These are phyloP conservation scores for Sitobion miscanthi DNA, from an alignment of 1,140 invertebrate genomes.

Conservation along the genomic window DNA sequence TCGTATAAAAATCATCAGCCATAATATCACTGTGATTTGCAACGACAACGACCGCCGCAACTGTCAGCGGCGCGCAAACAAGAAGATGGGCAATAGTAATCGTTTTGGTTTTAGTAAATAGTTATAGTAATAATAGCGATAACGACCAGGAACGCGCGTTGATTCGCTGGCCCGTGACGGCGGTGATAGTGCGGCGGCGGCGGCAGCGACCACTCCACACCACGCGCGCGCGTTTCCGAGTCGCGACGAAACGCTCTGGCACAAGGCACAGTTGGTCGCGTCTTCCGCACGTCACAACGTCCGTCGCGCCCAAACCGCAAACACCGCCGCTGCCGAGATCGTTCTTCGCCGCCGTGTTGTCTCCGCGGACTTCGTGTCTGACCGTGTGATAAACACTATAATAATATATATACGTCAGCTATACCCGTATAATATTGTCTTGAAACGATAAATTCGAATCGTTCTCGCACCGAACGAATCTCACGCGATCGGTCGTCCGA, in stretches of 20 bases:
- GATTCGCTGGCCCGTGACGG: slow-evolving; percentile 43
- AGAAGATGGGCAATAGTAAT: neutral
- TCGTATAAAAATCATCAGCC: neutral
- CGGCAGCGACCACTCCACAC: neutral
- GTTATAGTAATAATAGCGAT: too few relatives aligned
- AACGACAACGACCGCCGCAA: neutral
- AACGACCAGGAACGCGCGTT: slow-evolving; percentile 6
- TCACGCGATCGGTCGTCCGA: neutral
- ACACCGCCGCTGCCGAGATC: neutral
- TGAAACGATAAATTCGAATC: neutral
- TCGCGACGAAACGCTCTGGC: neutral
- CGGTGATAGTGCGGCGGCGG: neutral
- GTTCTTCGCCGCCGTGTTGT: neutral
- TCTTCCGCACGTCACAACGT: slow-evolving; percentile 49
- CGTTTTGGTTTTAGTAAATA: neutral
- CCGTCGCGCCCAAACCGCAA: slow-evolving; percentile 39
- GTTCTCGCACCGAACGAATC: neutral
- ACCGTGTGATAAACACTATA: neutral
- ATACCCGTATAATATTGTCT: too few relatives aligned
- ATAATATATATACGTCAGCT: too few relatives aligned
- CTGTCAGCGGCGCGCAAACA: slow-evolving; percentile 21
- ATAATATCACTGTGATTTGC: neutral
- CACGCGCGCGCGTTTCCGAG: neutral
- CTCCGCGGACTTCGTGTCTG: neutral
- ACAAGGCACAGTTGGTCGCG: slow-evolving; percentile 2